Base-by-base conservation (phyloP, 2,797 vertebrate genomes). In the Tympanoctomys barrerae region DNA sequence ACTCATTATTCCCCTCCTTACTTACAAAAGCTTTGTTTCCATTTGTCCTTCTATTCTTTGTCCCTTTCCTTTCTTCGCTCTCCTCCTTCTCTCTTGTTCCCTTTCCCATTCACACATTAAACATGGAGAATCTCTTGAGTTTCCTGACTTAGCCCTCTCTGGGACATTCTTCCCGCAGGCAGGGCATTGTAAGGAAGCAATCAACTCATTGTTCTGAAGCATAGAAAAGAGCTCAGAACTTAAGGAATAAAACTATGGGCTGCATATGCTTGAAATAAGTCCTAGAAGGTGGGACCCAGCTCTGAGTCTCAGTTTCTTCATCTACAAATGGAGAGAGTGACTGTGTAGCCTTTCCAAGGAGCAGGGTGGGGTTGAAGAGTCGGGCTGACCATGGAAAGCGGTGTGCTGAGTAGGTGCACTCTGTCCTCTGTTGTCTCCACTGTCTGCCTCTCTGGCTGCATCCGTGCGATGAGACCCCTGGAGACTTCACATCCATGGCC, bases 291-390 rank as follows among this genome's bases (percentile, higher is more conserved):
- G 14, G 1, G 3, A 0, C 39, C 12, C 42, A 73, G 22, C 71
- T 66, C 59, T 77, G 24, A 19, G 28, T 62, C 64, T 93, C 86
- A 22, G 36, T 82, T 91, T 86, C 79, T 54, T 78, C 21, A 18
- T n/a, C 64, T 75, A 11, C 12, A 71, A 66, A 16, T 28, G 24
- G 68, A 66, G 14, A 59, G 3, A 66, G 61, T 31, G 89, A 33
- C 33, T 4, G 1, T 2, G 54, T 11, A 49, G 68, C 2, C 39
- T 77, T 84, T 52, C 12, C 73, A 42, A 21, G 81, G 24, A 39
- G n/a, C 24, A 19, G 1, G 46, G 7, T 10, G 46, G 78, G 36
- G 0, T 39, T 59, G 11, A 36, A 62, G 75, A 71, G 49, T 31
- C 66, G 39, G 28, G 19, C 36, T 78, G 46, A 57, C 39, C 8